Evolutionary conservation across 1,140 invertebrate genomes (phyloP), one percentile per base, ranked within the genome.

Genomic region (Drosophila bifasciata): DNA sequence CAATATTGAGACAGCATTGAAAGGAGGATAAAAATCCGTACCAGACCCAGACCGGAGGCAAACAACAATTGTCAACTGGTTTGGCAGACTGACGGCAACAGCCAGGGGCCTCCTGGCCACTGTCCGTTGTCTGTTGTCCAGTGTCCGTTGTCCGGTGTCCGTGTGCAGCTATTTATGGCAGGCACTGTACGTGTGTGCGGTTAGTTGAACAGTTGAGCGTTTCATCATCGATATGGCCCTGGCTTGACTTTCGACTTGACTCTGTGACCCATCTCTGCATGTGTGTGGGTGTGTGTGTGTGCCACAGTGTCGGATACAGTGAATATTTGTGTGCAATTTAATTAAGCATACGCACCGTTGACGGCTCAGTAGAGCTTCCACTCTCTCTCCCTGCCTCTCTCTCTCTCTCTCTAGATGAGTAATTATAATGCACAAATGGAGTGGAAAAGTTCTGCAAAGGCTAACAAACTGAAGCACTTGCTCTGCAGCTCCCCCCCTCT

Each of bases 1-100:
- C 71, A 85, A 85, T 85, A 85, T 85, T 85, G 83, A 63, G 76
- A 77, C 73, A 60, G 68, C 67, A 86, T 66, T 80, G 80, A 79
- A 76, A 84, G 72, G 50, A 84, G 76, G 76, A 72, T 80, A 80
- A 85, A 86, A 86, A 86, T 85, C 80, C 52, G 49, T 28, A 62
- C 68, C 61, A 74, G 48, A 63, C 49, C 77, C 74, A 73, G 80
- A 79, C 66, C 80, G 52, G 71, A 64, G 52, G 52, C 79, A 78
- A 66, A 73, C 52, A 59, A 32, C 59, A 56, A 64, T 74, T 74
- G 70, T 75, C 71, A 66, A 66, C 39, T 58, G 45, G 62, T 63
- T 43, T 67, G 63, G 32, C 36, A 28, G 16, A 16, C 19, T n/a
- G 16, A 32, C 23, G 2, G 2, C 28, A 0, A 8, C 28, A n/a